These are phyloP conservation scores for Zelostemma sp. DNA, from an alignment of 1,140 invertebrate species.

Conservation along the genomic window DNA sequence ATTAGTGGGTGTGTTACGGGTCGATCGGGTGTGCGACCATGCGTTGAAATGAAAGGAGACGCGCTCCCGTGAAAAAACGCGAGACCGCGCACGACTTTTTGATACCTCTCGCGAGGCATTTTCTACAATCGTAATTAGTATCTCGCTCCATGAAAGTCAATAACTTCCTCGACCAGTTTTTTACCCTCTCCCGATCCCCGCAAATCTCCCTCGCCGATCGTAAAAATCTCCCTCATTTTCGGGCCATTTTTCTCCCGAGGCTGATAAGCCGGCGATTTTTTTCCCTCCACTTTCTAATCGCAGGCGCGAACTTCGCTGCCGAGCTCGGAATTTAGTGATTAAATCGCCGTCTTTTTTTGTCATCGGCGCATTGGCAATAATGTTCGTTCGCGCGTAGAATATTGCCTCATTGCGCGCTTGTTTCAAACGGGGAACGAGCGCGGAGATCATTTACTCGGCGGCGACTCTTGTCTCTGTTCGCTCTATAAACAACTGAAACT, in stretches of 20 bases:
- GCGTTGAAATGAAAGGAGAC: constrained; percentile 70
- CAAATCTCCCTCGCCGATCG: no score
- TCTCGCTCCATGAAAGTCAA: background rate
- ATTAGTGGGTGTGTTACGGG: constrained; percentile 43
- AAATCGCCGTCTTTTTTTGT: constrained; percentile 55
- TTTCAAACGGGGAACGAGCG: background rate
- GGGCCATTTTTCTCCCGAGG: no score
- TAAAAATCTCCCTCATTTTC: background rate
- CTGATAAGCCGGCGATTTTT: no score
- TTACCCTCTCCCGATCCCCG: no score
- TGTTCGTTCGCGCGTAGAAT: constrained; percentile 65
- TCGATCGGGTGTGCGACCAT: constrained; percentile 62
- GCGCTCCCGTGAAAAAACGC: constrained; percentile 37
- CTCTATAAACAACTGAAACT: background rate
- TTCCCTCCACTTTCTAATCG: constrained; percentile 66
- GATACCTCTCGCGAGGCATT: constrained; percentile 17
- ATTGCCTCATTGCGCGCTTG: constrained; percentile 58
- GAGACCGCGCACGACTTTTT: constrained; percentile 26
- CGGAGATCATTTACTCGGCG: constrained; percentile 6
- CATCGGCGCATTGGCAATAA: constrained; percentile 60
- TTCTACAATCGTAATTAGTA: constrained; percentile 2
- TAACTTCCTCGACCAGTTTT: no score
- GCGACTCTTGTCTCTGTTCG: background rate
- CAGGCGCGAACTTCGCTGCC: constrained; percentile 44
- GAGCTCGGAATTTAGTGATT: constrained; percentile 59